Base-by-base conservation (phyloP, 2,797 vertebrate genomes). In the Epinephelus malabaricus region DNA sequence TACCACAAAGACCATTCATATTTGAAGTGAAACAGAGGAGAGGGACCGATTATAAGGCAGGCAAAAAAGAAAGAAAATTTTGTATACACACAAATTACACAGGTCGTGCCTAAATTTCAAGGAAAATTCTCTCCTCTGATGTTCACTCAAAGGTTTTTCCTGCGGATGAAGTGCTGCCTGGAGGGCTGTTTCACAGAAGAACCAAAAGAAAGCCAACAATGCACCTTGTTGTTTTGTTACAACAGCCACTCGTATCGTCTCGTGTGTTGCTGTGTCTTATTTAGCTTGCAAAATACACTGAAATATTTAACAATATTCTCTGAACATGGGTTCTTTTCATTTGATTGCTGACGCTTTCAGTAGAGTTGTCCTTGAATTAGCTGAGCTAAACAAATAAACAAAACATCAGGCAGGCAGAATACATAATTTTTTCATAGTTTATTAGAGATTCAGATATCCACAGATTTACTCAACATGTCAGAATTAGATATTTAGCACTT, bases 61-160 rank as follows among this genome's bases (percentile, higher is more conserved):
- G n/a, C 27, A 76, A 45, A 55, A 63, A 54, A 12, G 0, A 30
- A 43, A 27, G 0, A 23, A 63, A 40, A 15, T 23, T 9, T 12
- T 53, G 58, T 10, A 15, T 27, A 18, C 27, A 62, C 46, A 50
- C 21, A 75, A 34, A 65, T 55, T 55, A 30, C 19, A 38, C 30
- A 63, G 51, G 50, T 53, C 12, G 9, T 63, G 45, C 71, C 47
- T 18, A 15, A 46, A 51, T 66, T 69, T 68, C 15, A 34, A 74
- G 43, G 19, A 19, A 60, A 69, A 54, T 21, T 38, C 7, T 54
- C n/a, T 14, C n/a, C 15, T 69, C 69, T 78, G 66, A 83, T 78
- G 21, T 65, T 76, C 61, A 75, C 76, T 75, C 53, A 69, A 47
- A 69, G 17, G 59, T 56, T 61, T 78, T 63, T 54, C 43, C 34